These are phyloP conservation scores for Notodromas monacha DNA, from an alignment of 2,888 invertebrate species.

Conservation along the genomic window DNA sequence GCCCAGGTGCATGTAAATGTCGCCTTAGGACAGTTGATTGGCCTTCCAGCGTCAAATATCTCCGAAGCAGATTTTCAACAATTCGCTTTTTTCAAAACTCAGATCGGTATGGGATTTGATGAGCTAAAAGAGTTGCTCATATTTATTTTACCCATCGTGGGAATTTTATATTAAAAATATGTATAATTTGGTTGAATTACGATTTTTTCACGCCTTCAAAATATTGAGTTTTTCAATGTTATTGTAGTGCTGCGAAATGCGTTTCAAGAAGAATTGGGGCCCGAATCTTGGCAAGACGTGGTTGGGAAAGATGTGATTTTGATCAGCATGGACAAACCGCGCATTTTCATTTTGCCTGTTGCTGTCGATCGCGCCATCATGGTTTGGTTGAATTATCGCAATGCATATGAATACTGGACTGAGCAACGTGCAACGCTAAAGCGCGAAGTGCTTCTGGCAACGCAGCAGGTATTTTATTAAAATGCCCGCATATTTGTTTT, in stretches of 20 bases:
- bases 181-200: too few species aligned
- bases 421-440: conserved; percentile 70
- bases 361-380: conserved; percentile 93
- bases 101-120: conserved; percentile 30
- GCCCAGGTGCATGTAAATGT: conserved; percentile 74
- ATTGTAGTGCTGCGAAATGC: conserved; percentile 29
- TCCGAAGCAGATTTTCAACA: conserved; percentile 91
- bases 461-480: conserved; percentile 24
- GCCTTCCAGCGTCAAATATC: conserved; percentile 82
- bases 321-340: conserved; percentile 61
- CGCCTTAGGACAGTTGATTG: conserved; percentile 67
- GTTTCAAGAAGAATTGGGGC: conserved; percentile 62
- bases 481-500: conserved; percentile 5
- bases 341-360: conserved; percentile 80
- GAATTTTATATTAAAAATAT: neutral
- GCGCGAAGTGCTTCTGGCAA: conserved; percentile 45
- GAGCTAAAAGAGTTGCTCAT: neutral
- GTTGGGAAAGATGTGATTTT: conserved; percentile 26
- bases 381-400: conserved; percentile 96
- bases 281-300: conserved; percentile 14
- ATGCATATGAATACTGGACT: conserved; percentile 96
- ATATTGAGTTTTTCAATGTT: neutral
- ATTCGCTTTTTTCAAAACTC: conserved; percentile 87
- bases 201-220: neutral
- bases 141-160: conserved; percentile 7